Base-by-base conservation (phyloP, 2,888 invertebrate genomes). In the Hypomecis punctinalis region DNA sequence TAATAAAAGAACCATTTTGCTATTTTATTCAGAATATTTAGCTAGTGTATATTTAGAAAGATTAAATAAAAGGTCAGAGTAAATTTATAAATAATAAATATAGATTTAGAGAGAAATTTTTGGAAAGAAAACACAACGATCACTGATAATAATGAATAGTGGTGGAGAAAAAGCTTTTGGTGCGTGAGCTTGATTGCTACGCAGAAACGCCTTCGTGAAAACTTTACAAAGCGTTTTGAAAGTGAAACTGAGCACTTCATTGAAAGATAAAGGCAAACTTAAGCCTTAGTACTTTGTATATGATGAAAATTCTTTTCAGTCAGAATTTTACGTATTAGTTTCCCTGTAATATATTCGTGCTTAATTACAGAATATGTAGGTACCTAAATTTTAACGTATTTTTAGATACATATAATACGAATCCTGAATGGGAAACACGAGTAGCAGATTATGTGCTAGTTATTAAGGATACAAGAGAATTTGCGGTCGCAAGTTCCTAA, bases 241-340 rank as follows among this genome's bases (percentile, higher is more conserved):
- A 71, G 64, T 51, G 71, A 67, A 70, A 73, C 65, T 51, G 70
- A 78, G 75, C 70, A 78, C 76, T 82, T 82, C 71, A 79, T 83
- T 81, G 81, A 74, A 78, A 77, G 75, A 79, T 79, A 71, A 83
- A 78, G 77, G 71, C 54, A 76, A 81, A 78, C 72, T 76, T 76
- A 36, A 69, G 70, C 57, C 64, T 65, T 51, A 51, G 56, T 72
- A 72, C 70, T 71, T 70, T 74, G 63, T 68, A 60, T 23, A 70
- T 76, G 72, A 75, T 72, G 68, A 73, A 75, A 73, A 69, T 75
- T 74, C 33, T 55, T 46, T 23, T 46, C n/a, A 55, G 39, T 36
- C 45, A 45, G 5, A 42, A 42, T 52, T 43, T 36, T 10, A 46
- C 1, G 36, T 13, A 37, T 37, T n/a, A 37, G 45, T 40, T 54